Evolutionary conservation across 2,888 invertebrate species (phyloP).

Genomic region (Eucera pruinosa): DNA sequence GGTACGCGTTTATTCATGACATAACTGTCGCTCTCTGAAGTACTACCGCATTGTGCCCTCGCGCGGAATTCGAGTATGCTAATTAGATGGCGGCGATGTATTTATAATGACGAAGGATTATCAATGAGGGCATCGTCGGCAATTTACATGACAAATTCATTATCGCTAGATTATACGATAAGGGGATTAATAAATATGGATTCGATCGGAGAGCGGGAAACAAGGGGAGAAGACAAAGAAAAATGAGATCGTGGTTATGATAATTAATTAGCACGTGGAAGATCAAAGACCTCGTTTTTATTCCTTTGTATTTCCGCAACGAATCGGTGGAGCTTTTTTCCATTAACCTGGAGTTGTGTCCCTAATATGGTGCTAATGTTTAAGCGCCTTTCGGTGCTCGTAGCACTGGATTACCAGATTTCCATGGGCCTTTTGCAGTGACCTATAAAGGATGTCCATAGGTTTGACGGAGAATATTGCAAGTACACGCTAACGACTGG

Average conservation of each 20-base stretch:
- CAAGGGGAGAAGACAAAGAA: background rate
- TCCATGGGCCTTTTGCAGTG: constrained; percentile 52
- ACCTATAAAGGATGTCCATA: constrained; percentile 68
- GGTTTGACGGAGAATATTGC: constrained; percentile 59
- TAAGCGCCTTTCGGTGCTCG: constrained; percentile 63
- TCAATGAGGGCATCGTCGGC: constrained; percentile 30
- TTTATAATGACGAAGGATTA: constrained; percentile 45
- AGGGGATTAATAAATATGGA: constrained; percentile 29
- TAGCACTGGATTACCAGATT: constrained; percentile 64
- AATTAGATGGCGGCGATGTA: constrained; percentile 43
- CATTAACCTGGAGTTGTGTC: background rate
- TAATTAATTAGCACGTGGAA: constrained; percentile 43
- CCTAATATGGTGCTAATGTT: constrained; percentile 68
- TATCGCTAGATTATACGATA: constrained; percentile 30
- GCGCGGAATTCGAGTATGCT: constrained; percentile 44
- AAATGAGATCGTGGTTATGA: constrained; percentile 9
- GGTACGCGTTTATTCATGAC: constrained; percentile 38
- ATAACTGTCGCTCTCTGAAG: constrained; percentile 28
- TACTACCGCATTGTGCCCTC: constrained; percentile 39
- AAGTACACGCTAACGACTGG: constrained; percentile 20
- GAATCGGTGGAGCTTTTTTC: constrained; percentile 34
- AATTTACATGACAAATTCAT: constrained; percentile 44
- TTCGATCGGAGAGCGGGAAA: constrained; percentile 9
- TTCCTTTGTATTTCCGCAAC: constrained; percentile 1
- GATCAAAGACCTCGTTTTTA: constrained; percentile 5